Conservation (phyloP, 2,113 vertebrate species). For the Clarias macrocephalus region DNA sequence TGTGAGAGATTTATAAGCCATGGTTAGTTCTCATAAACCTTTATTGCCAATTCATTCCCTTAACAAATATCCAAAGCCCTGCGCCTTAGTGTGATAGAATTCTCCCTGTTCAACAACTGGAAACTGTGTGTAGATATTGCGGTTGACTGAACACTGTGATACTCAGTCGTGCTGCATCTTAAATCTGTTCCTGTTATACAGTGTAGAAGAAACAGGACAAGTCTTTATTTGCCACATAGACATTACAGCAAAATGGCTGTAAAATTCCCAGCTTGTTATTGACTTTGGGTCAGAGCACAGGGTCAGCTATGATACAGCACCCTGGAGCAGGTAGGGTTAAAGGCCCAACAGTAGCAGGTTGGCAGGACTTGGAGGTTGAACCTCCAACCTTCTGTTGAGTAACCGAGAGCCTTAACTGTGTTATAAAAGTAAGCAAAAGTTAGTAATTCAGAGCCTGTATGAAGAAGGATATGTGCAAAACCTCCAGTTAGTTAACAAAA, state of each 20-base stretch:
- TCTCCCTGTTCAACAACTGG: not conserved
- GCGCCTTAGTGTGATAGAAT: not conserved
- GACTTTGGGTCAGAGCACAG: too few relatives aligned
- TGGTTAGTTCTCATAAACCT: not conserved
- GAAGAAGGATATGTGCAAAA: not conserved
- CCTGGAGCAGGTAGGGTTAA: too few relatives aligned
- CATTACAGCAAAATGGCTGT: too few relatives aligned
- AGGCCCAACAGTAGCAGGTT: too few relatives aligned
- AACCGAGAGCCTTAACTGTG: too few relatives aligned
- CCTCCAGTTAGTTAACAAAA: not conserved
- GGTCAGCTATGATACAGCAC: too few relatives aligned
- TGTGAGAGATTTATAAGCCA: not conserved
- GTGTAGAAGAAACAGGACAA: too few relatives aligned
- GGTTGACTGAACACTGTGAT: slow-evolving; percentile 27
- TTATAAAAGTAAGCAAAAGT: not conserved
- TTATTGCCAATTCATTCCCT: not conserved
- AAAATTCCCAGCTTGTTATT: too few relatives aligned
- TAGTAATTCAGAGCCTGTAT: not conserved
- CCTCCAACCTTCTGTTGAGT: too few relatives aligned
- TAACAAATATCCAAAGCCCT: not conserved
- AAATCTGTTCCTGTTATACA: not conserved
- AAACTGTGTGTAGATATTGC: not conserved
- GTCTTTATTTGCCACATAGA: too few relatives aligned
- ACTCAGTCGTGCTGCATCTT: not conserved
- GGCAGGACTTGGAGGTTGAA: too few relatives aligned